Conservation (phyloP, 2,797 vertebrate species). For the Gallinago stenura region DNA sequence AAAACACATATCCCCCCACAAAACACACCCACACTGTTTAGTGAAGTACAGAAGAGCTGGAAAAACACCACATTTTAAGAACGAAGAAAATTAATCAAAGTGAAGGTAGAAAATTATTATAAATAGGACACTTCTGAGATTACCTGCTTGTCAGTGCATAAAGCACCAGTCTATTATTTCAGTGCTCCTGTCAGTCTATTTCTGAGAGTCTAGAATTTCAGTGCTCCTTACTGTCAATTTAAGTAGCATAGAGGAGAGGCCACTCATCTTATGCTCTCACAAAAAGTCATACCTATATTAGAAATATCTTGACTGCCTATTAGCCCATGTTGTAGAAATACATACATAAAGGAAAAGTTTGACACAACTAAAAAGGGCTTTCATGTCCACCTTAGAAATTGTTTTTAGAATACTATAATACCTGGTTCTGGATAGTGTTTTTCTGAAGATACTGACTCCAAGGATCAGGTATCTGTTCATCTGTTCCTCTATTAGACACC, state of each 20-base stretch:
- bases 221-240: neutral
- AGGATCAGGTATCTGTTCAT: conserved; percentile 97
- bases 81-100: neutral
- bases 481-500: conserved; percentile 81
- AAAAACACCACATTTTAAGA: neutral
- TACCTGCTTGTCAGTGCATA: neutral
- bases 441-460: conserved; percentile 98
- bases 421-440: conserved; percentile 88
- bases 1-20: neutral
- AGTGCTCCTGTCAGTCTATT: neutral
- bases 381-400: neutral
- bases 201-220: neutral
- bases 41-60: neutral
- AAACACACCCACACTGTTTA: neutral
- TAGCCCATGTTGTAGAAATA: neutral
- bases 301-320: neutral
- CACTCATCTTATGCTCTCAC: neutral
- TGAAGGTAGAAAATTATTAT: neutral
- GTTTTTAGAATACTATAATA: conserved; percentile 51
- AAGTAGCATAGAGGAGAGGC: neutral
- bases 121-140: neutral
- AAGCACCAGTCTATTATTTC: neutral
- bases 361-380: neutral
- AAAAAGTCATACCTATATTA: neutral
- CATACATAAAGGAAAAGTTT: neutral